Evolutionary conservation across 2,888 invertebrate genomes (phyloP).

Genomic region (Brachyopa scutellaris): DNA sequence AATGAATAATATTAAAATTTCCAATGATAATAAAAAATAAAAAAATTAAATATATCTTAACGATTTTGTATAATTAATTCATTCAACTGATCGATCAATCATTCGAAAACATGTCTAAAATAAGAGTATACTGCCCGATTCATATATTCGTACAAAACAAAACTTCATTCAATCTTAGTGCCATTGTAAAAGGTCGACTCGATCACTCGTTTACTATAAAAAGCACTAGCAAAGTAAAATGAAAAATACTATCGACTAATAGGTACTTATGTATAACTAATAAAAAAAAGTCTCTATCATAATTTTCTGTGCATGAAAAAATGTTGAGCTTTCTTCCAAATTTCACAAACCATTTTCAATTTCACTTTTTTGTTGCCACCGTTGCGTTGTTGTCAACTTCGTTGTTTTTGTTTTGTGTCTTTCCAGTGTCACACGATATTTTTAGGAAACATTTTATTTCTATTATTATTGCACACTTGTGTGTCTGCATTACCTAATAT

Average conservation of each 20-base stretch:
- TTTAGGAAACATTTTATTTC: background rate
- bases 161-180: conserved; percentile 32
- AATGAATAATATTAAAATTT: background rate
- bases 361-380: conserved; percentile 41
- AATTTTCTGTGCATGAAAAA: conserved; percentile 57
- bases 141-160: conserved; percentile 50
- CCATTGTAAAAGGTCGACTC: conserved; percentile 46
- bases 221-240: conserved; percentile 30
- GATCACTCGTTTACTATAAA: conserved; percentile 44
- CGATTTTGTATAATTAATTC: conserved; percentile 40
- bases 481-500: conserved; percentile 14
- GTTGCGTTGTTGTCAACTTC: conserved; percentile 4
- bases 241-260: conserved; percentile 37
- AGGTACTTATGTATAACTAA: conserved; percentile 33
- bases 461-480: background rate
- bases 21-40: background rate
- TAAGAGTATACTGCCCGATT: conserved; percentile 64
- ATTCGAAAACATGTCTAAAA: conserved; percentile 23
- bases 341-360: conserved; percentile 69
- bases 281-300: conserved; percentile 38
- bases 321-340: conserved; percentile 70
- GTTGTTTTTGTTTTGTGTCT: background rate
- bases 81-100: conserved; percentile 13
- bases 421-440: background rate
- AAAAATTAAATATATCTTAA: background rate